Percentiles rank a stretch among this genome's conserved stretches.
These are phyloP conservation scores for Drosophila sp. DNA, from an alignment of 1,140 invertebrate genomes.

Conservation along the genomic window DNA sequence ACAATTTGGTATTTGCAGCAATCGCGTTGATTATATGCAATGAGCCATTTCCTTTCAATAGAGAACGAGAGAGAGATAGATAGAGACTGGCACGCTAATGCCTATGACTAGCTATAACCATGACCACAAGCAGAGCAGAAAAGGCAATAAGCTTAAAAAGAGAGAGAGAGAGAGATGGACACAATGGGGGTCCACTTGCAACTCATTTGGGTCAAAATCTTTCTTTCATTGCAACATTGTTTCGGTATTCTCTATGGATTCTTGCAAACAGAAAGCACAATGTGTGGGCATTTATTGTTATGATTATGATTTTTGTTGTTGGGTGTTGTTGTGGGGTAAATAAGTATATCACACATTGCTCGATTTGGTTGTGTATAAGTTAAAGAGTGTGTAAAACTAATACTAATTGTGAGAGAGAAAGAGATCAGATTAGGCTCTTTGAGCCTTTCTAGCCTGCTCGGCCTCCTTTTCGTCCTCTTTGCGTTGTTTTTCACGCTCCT, in stretches of 20 bases:
- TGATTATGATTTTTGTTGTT: background rate
- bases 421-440: background rate
- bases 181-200: slow-evolving; percentile 15
- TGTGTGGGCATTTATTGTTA: background rate
- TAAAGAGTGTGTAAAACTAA: background rate
- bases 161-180: no score
- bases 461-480: slow-evolving; percentile 42
- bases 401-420: background rate
- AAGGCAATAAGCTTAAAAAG: slow-evolving; percentile 1
- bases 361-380: background rate
- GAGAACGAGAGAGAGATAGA: slow-evolving; percentile 2
- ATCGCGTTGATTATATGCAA: slow-evolving; percentile 63
- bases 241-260: background rate
- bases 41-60: slow-evolving; percentile 67
- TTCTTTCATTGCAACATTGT: slow-evolving; percentile 2
- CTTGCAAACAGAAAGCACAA: background rate
- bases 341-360: background rate
- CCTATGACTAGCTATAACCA: background rate
- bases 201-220: slow-evolving; percentile 48
- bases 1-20: slow-evolving; percentile 60
- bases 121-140: background rate
- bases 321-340: background rate
- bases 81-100: slow-evolving; percentile 8
- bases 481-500: slow-evolving; percentile 43
- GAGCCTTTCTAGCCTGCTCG: slow-evolving; percentile 45